Evolutionary conservation across 2,797 vertebrate species (phyloP), one percentile per base, ranked within the genome.

Genomic region (Myripristis murdjan): DNA sequence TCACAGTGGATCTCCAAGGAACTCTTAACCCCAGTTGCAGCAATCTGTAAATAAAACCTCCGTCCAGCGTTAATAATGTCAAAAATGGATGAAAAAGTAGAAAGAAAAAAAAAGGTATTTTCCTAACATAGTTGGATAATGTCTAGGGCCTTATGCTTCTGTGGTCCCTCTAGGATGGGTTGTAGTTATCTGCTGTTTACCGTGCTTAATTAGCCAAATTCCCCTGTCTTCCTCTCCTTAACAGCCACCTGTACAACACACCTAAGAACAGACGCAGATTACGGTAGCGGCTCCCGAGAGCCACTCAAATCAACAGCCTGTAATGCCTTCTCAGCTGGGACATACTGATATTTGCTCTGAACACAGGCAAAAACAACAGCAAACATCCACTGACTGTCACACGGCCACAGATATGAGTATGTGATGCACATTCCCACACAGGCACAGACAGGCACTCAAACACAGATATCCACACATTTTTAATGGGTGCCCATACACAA

Each of bases 191-290:
- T 83, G 81, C 78, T 93, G 91, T 94, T 92, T 92, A 91, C 83
- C 66, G 82, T 80, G 88, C 89, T 91, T 94, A 95, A 95, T 95
- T 94, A 95, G 85, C 79, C 84, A 80, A 91, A 93, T 91, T 94
- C 92, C 91, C 93, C 79, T 67, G 83, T 23, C 79, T 65, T 69
- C 52, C 71, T 68, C 67, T 80, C 59, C 66, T 44, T 52, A 85
- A 81, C 81, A 89, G 87, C 91, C 93, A 93, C 92, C 92, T 94
- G 93, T 91, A 93, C 70, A 70, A 76, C 83, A 86, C 86, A 90
- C 85, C 90, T 92, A 90, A 92, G 87, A 91, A 92, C 90, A 93
- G 90, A 92, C 81, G 75, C 81, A 88, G 82, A 89, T 84, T 84
- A 81, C 73, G 64, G 64, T 58, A 56, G 84, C 28, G 66, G 70